phyloP scores from a whole-genome alignment of 1,140 invertebrate genomes.

The Epicauta chinensis region DNA sequence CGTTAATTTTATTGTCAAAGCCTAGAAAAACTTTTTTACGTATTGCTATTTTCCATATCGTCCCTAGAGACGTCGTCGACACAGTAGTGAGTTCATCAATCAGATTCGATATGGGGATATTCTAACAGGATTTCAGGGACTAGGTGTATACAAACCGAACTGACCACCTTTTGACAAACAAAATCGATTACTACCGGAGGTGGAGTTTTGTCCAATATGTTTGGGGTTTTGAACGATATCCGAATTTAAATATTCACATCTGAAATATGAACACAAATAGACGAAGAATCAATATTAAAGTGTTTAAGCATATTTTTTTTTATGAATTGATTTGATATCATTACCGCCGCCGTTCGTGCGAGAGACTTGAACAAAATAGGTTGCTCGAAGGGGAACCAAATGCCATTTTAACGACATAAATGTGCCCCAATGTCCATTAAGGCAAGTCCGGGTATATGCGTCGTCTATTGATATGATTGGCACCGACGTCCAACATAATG shows the following conservation, averaged over 20 bases:
- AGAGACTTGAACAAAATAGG: constrained; percentile 5
- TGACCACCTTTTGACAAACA: not conserved
- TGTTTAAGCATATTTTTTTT: too few relatives aligned
- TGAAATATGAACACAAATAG: not conserved
- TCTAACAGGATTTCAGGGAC: not conserved
- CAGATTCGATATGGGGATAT: not conserved
- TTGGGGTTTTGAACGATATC: too few relatives aligned
- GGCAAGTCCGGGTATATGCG: not conserved
- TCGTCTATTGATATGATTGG: constrained; percentile 11
- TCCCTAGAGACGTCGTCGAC: not conserved
- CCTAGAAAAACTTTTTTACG: too few relatives aligned
- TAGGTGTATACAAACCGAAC: not conserved
- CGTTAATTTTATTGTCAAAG: too few relatives aligned
- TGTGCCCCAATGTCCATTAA: constrained; percentile 14
- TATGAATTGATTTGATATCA: not conserved
- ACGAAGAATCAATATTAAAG: not conserved
- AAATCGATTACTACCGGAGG: too few relatives aligned
- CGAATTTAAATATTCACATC: not conserved
- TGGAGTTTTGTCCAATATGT: too few relatives aligned
- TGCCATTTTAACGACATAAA: constrained; percentile 13
- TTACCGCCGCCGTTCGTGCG: not conserved
- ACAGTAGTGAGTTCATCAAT: not conserved
- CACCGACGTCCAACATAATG: constrained; percentile 15
- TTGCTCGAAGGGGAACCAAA: constrained; percentile 3
- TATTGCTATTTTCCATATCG: too few relatives aligned